A percentile compares a stretch with the other conserved stretches of the same genome.
Evolutionary conservation across 2,113 vertebrate genomes (phyloP).

Genomic region (Turdus rufiventris): DNA sequence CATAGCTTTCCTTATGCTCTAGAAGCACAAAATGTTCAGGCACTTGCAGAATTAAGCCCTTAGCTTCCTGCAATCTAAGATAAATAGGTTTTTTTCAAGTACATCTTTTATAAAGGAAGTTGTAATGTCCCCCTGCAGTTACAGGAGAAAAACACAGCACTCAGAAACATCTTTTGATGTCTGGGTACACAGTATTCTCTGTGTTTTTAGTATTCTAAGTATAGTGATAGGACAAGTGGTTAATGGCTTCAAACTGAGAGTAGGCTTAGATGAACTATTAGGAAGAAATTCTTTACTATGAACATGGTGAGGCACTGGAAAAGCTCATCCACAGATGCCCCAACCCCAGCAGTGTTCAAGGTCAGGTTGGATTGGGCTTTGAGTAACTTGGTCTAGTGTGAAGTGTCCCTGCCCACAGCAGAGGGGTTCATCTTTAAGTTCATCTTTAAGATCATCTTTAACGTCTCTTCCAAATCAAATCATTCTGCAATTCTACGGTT

Average conservation of each 20-base stretch:
- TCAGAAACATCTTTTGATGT: not conserved
- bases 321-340: not conserved
- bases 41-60: not conserved
- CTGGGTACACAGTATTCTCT: not conserved
- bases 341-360: not conserved
- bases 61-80: not conserved
- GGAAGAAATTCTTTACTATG: not conserved
- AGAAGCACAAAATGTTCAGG: not conserved
- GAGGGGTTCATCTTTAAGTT: not conserved
- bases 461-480: not conserved
- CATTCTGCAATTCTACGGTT: not conserved
- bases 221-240: not conserved
- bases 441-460: not conserved
- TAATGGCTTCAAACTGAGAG: not conserved
- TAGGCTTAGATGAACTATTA: not conserved
- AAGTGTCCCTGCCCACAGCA: not conserved
- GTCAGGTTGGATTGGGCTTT: not conserved
- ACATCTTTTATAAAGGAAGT: not conserved
- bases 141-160: not conserved
- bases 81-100: not conserved
- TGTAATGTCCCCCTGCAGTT: not conserved
- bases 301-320: not conserved
- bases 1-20: not conserved
- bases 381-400: not conserved
- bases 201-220: not conserved